phyloP scores from a whole-genome alignment of 2,888 invertebrate species.

The Dolichomitus sp. region DNA sequence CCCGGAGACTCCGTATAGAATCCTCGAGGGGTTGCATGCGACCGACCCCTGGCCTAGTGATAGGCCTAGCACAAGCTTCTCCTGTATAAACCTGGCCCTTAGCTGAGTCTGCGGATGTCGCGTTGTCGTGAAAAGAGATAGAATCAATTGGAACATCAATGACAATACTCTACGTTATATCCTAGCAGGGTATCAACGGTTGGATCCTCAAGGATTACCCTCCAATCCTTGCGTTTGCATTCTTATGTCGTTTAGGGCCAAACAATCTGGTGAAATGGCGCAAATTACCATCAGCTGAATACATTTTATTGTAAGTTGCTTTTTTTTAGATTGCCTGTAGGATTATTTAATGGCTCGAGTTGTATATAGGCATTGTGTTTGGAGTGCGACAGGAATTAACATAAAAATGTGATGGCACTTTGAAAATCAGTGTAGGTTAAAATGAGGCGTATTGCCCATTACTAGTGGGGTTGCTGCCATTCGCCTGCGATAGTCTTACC shows the following conservation, averaged over 20 bases:
- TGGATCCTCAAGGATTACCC: conserved; percentile 14
- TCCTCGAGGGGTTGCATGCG: conserved; percentile 25
- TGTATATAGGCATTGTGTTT: neutral
- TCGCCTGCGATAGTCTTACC: conserved; percentile 54
- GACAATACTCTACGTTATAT: conserved; percentile 3
- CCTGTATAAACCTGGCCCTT: neutral
- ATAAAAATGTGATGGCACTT: neutral
- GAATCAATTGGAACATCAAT: conserved; percentile 30
- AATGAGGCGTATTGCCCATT: neutral
- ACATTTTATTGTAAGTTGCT: neutral
- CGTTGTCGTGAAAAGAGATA: neutral
- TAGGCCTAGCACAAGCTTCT: conserved; percentile 4
- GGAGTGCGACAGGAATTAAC: neutral
- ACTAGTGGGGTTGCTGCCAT: conserved; percentile 17
- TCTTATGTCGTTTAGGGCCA: neutral
- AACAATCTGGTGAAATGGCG: neutral
- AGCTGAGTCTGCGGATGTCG: neutral
- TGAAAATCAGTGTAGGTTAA: neutral
- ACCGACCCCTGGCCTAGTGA: neutral
- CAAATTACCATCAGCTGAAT: neutral
- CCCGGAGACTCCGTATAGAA: conserved; percentile 50
- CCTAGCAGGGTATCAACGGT: conserved; percentile 16
- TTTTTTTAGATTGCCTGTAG: neutral
- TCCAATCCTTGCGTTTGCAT: conserved; percentile 3
- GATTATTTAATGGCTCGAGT: neutral